Percentiles rank a stretch among this genome's conserved stretches.
These are phyloP conservation scores for Malachius bipustulatus DNA, from an alignment of 2,888 invertebrate genomes.

Conservation along the genomic window DNA sequence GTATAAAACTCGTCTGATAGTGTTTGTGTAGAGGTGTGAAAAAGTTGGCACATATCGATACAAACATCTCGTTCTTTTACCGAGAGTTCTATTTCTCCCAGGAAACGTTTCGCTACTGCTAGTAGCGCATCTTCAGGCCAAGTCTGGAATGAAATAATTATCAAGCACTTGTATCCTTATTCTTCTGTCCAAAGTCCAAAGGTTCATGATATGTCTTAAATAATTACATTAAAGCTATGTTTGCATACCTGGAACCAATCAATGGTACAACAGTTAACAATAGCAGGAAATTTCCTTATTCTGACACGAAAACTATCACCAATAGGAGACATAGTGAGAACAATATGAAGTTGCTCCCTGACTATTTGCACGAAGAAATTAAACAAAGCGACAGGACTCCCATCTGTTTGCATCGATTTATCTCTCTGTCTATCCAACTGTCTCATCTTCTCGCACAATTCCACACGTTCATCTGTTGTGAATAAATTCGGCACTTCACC, in stretches of 20 bases:
- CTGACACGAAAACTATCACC: constrained; percentile 73
- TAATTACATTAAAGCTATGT: no score
- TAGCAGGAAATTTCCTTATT: constrained; percentile 80
- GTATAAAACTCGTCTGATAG: constrained; percentile 53
- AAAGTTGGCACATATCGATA: constrained; percentile 80
- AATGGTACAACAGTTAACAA: constrained; percentile 91
- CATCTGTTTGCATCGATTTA: constrained; percentile 81
- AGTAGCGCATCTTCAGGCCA: constrained; percentile 91
- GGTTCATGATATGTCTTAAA: no score
- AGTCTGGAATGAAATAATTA: constrained; percentile 41
- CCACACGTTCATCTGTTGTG: constrained; percentile 71
- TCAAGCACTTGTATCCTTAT: no score
- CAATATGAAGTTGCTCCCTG: constrained; percentile 81
- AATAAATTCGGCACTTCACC: constrained; percentile 92
- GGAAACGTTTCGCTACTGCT: constrained; percentile 75
- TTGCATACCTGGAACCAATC: constrained; percentile 76
- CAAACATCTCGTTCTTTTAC: constrained; percentile 62
- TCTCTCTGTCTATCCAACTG: constrained; percentile 80
- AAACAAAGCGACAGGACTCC: constrained; percentile 78
- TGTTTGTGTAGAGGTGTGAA: constrained; percentile 72
- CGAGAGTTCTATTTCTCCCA: constrained; percentile 67
- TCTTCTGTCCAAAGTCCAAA: no score
- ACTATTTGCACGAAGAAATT: constrained; percentile 82
- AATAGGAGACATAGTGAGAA: constrained; percentile 82
- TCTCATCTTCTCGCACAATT: constrained; percentile 88